Evolutionary conservation across 1,140 invertebrate species (phyloP).

Genomic region (Zaprionus camerounensis): DNA sequence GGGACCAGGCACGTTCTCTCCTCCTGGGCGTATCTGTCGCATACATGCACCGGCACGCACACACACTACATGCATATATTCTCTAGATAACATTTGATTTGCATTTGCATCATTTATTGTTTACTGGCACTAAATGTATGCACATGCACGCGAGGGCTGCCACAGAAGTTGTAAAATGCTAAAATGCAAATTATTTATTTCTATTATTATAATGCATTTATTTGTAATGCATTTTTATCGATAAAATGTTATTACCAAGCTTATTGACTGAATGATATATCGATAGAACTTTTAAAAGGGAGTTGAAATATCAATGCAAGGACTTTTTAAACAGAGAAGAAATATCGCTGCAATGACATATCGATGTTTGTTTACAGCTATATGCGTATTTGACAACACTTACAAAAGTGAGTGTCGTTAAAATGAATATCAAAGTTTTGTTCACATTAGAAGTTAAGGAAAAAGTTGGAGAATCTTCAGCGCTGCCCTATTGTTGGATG

Average conservation of each 20-base stretch:
- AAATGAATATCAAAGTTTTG: not conserved
- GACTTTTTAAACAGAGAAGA: not conserved
- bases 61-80: not conserved
- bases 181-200: not conserved
- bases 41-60: constrained; percentile 4
- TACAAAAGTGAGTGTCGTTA: not conserved
- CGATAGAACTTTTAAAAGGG: not conserved
- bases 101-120: constrained; percentile 21
- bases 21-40: not conserved
- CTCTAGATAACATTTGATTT: constrained; percentile 28
- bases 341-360: not conserved
- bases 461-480: not conserved
- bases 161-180: not conserved
- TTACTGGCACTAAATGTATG: constrained; percentile 9
- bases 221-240: not conserved
- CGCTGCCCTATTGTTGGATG: not conserved
- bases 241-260: not conserved
- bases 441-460: no score
- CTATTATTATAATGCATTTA: not conserved
- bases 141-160: constrained; percentile 2
- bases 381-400: not conserved
- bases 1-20: constrained; percentile 5
- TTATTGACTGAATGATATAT: not conserved
- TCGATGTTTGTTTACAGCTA: no score
- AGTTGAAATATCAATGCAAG: not conserved